Percentiles rank a stretch among this genome's conserved stretches.
Conservation (phyloP, 2,797 vertebrate genomes). For the Threskiornis aethiopicus region DNA sequence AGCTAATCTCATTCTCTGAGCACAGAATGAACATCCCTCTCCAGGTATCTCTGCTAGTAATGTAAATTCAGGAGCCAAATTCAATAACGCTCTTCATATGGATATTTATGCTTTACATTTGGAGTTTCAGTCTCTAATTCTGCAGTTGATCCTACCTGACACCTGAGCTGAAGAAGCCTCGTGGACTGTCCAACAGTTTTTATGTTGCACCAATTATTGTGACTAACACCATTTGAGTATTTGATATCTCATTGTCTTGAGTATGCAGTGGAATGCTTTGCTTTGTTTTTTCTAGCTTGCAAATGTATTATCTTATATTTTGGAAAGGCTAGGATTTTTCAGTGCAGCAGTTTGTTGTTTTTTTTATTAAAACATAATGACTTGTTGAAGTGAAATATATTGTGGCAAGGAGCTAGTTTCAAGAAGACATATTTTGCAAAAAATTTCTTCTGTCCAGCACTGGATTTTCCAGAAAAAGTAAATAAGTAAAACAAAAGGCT, state of each 20-base stretch:
- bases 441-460: not conserved
- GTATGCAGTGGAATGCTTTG: not conserved
- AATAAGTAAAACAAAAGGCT: not conserved
- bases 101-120: not conserved
- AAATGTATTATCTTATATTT: not conserved
- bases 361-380: not conserved
- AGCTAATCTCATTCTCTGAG: not conserved
- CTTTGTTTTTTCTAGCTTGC: not conserved
- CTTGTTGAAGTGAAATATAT: not conserved
- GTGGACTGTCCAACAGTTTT: not conserved
- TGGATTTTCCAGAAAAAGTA: not conserved
- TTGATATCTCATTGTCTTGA: not conserved
- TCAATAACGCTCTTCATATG: not conserved
- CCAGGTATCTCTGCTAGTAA: not conserved
- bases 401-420: not conserved
- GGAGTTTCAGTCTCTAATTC: not conserved
- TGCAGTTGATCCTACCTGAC: not conserved
- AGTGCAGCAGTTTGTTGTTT: not conserved
- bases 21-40: not conserved
- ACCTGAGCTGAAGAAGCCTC: not conserved
- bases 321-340: not conserved
- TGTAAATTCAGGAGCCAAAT: not conserved
- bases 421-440: not conserved
- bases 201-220: not conserved
- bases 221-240: not conserved